These are phyloP conservation scores for Agrochola lychnidis DNA, from an alignment of 2,888 invertebrate genomes.

Conservation along the genomic window DNA sequence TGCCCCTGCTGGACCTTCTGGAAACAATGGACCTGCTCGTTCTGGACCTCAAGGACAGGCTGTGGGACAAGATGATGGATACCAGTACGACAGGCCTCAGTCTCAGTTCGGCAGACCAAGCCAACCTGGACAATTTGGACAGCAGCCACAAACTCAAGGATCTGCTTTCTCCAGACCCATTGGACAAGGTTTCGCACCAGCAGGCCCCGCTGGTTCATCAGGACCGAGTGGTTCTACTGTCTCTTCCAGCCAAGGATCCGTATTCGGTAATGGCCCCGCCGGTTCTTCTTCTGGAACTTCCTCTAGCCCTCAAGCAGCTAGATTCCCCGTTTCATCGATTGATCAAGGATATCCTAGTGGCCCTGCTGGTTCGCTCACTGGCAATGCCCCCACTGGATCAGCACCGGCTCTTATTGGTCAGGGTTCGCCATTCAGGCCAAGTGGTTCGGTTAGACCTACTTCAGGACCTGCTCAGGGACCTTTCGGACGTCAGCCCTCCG, in stretches of 20 bases:
- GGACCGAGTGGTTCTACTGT: constrained; percentile 17
- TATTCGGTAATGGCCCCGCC: constrained; percentile 27
- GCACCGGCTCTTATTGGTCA: constrained; percentile 30
- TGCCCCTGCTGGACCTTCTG: constrained; percentile 25
- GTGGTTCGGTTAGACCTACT: constrained; percentile 14
- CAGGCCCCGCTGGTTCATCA: constrained; percentile 36
- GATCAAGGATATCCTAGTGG: constrained; percentile 57
- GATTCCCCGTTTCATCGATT: constrained; percentile 50
- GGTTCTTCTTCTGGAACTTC: constrained; percentile 37
- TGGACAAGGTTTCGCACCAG: constrained; percentile 42
- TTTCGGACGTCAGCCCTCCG: constrained; percentile 52
- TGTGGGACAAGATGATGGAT: constrained; percentile 66
- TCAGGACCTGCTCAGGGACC: constrained; percentile 45
- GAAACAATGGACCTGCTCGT: constrained; percentile 25
- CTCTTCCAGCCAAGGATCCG: constrained; percentile 29
- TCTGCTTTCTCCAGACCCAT: constrained; percentile 36
- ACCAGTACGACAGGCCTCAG: constrained; percentile 71
- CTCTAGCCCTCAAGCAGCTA: constrained; percentile 52
- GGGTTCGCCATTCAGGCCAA: constrained; percentile 43
- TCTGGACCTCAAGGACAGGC: constrained; percentile 29
- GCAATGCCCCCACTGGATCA: constrained; percentile 37
- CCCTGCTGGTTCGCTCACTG: constrained; percentile 22
- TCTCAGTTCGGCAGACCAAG: constrained; percentile 47
- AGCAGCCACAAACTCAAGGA: constrained; percentile 37
- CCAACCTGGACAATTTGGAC: constrained; percentile 33